Evolutionary conservation across 2,888 invertebrate species (phyloP).

Genomic region (Nephrotoma guestfalica): DNA sequence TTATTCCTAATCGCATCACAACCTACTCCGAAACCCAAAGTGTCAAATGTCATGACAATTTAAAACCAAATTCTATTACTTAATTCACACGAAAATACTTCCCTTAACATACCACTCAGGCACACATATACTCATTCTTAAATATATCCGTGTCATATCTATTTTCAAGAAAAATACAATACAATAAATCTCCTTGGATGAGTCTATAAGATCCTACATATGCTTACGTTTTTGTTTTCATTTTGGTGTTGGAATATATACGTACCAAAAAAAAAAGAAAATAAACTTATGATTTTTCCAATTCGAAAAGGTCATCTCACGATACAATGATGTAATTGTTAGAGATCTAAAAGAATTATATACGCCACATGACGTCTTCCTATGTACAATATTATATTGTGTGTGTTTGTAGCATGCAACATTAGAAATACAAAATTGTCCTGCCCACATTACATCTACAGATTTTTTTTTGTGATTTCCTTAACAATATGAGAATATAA

Average conservation of each 20-base stretch:
- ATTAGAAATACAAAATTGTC: background rate
- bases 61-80: background rate
- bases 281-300: background rate
- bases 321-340: background rate
- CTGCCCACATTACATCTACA: background rate
- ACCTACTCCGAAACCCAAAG: background rate
- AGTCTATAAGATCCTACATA: background rate
- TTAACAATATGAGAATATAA: background rate
- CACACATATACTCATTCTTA: background rate
- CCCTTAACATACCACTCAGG: background rate
- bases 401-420: background rate
- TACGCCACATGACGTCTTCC: background rate
- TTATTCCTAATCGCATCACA: background rate
- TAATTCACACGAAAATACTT: background rate
- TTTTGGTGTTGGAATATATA: background rate
- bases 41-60: background rate
- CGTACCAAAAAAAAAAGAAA: background rate
- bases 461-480: background rate
- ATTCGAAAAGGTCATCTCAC: background rate
- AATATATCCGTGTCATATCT: background rate
- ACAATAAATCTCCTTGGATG: background rate
- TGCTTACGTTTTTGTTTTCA: background rate
- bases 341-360: background rate
- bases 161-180: background rate
- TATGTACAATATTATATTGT: background rate